Evolutionary conservation across 2,113 vertebrate species (phyloP), one percentile per base, ranked within the genome.

Genomic region (Bos javanicus): DNA sequence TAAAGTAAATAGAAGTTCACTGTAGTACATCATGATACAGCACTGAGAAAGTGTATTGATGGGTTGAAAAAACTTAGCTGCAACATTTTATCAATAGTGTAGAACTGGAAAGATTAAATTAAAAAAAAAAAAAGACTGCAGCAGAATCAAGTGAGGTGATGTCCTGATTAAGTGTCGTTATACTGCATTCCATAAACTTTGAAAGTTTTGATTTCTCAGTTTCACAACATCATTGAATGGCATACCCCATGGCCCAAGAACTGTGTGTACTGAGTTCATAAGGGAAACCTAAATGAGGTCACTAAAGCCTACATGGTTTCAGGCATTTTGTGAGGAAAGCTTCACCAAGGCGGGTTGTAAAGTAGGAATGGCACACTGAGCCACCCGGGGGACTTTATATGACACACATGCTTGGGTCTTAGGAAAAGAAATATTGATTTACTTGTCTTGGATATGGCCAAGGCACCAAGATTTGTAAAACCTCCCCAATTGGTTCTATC

Each of bases 1-100:
- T 95, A 91, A 89, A 91, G 48, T 54, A 96, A 91, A n/a, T 46
- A 87, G 21, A 91, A 90, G 90, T 96, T 96, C 50, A 87, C 8
- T 87, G 4, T 84, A 14, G 9, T 28, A 6, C 67, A 12, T 54
- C 71, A 90, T 2, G 1, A 7, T 9, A 25, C 39, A 90, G 12
- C 25, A 33, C 48, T 78, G 26, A 82, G 52, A 67, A 94, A 78
- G 19, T 36, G 0, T 82, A 46, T 46, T 86, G 81, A 57, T 81
- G 82, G 52, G 3, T 56, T 92, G 23, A 88, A 74, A 23, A 85
- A 78, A 60, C 6, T 28, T 76, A 84, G 21, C 14, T 80, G 12
- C 71, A 74, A 43, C 26, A 57, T 64, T 92, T 71, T 97, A 21
- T 76, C 14, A 11, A 12, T 7, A 21, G 57, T 50, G 26, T 1